Evolutionary conservation across 2,113 vertebrate species (phyloP), one percentile per base, ranked within the genome.

Genomic region (Istiophorus platypterus): DNA sequence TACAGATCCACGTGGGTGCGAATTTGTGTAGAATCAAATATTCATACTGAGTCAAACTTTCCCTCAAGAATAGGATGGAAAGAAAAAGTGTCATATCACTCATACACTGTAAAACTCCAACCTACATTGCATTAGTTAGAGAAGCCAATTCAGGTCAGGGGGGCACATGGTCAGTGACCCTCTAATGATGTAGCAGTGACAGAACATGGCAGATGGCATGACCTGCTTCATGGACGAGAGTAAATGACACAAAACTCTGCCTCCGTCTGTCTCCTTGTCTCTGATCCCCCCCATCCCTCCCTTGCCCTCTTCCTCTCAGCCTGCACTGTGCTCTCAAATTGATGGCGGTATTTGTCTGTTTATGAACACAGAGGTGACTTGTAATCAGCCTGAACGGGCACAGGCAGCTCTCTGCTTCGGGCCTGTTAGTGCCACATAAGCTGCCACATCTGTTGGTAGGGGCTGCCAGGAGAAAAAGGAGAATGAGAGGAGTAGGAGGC

Each of bases 361-460:
- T 87, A 93, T 93, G 91, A 90, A 92, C 92, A 90, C 82, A 92
- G 89, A 94, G 91, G 91, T 94, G 91, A 93, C 90, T 90, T 88
- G 91, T 94, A 94, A 95, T 95, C 92, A 93, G 90, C 88, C 86
- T 88, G 90, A 92, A 92, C 84, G 82, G 92, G 87, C 89, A 78
- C 85, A 85, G 81, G 78, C 88, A 85, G 83, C 86, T 63, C 85
- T 87, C 72, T 15, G 72, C 88, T 90, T 74, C 59, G 14, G 77
- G 82, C 84, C 75, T 82, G 86, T 91, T 89, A 92, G 91, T 58
- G 82, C 80, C 85, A 88, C 84, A 86, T 84, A 90, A 91, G 86
- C 85, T 85, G 82, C 73, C 84, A 88, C 87, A 89, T 91, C 90
- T 90, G 93, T 67, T 76, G 78, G 58, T 58, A 66, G 27, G 63